These are phyloP conservation scores for Erythrocercus mccallii DNA, from an alignment of 2,113 vertebrate species.

Conservation along the genomic window DNA sequence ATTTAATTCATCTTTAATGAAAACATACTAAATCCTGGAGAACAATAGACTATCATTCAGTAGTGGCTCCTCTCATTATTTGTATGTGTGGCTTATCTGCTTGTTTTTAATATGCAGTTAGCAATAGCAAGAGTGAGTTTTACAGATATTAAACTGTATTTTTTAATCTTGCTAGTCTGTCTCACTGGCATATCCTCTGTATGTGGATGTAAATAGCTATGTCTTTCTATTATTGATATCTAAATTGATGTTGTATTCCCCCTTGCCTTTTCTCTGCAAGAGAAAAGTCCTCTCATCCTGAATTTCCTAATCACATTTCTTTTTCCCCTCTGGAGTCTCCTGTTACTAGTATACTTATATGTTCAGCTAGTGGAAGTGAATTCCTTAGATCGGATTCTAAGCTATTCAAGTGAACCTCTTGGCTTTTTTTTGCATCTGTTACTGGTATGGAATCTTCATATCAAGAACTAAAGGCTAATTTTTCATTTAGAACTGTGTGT, in stretches of 20 bases:
- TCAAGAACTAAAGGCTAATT: neutral
- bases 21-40: neutral
- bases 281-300: neutral
- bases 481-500: neutral
- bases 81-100: neutral
- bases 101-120: neutral
- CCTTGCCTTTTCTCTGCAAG: neutral
- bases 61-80: neutral
- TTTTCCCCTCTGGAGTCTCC: neutral
- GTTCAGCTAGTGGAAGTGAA: neutral
- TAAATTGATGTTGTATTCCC: neutral
- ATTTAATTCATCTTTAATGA: neutral
- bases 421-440: neutral
- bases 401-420: neutral
- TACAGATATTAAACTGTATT: neutral
- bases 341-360: neutral
- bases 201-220: neutral
- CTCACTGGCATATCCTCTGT: neutral
- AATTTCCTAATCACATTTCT: neutral
- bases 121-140: neutral
- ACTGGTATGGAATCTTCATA: neutral
- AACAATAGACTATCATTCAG: neutral
- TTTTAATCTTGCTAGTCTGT: neutral
- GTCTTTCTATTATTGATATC: neutral
- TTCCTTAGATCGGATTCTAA: neutral